These are phyloP conservation scores for Parelbella ahira DNA, from an alignment of 2,888 invertebrate species.

Conservation along the genomic window DNA sequence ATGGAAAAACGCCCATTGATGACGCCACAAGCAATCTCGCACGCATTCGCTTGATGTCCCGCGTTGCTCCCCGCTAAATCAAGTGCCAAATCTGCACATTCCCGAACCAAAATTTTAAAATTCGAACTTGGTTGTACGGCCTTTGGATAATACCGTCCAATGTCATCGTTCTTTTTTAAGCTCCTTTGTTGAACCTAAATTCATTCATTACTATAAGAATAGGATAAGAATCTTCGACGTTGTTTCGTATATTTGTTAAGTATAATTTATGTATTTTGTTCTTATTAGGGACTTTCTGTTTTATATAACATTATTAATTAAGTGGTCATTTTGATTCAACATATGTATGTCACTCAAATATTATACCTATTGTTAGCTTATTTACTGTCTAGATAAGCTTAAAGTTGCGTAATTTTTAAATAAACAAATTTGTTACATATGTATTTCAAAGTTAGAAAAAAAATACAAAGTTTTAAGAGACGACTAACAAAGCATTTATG, in stretches of 20 bases:
- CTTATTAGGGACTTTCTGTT: constrained; percentile 8
- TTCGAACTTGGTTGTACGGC: constrained; percentile 28
- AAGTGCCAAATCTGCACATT: constrained; percentile 30
- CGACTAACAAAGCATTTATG: constrained; percentile 31
- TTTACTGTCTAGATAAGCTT: constrained; percentile 2
- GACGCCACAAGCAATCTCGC: not conserved
- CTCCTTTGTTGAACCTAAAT: constrained; percentile 1
- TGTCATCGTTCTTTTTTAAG: constrained; percentile 43
- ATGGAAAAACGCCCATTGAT: too few relatives aligned
- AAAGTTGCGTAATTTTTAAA: not conserved
- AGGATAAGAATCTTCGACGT: too few relatives aligned
- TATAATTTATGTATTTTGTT: not conserved
- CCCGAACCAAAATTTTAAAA: constrained; percentile 6
- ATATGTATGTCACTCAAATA: too few relatives aligned
- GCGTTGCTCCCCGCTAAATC: constrained; percentile 6
- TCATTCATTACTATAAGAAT: too few relatives aligned
- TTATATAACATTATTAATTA: not conserved
- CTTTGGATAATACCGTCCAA: constrained; percentile 52
- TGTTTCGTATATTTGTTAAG: not conserved
- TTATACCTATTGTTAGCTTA: too few relatives aligned
- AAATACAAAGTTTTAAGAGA: constrained; percentile 19
- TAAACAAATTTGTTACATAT: constrained; percentile 17
- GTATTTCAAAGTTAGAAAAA: constrained; percentile 19
- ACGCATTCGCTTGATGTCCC: constrained; percentile 11
- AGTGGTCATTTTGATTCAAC: too few relatives aligned